Base-by-base conservation (phyloP, 2,113 vertebrate genomes). In the Hymenochirus boettgeri region DNA sequence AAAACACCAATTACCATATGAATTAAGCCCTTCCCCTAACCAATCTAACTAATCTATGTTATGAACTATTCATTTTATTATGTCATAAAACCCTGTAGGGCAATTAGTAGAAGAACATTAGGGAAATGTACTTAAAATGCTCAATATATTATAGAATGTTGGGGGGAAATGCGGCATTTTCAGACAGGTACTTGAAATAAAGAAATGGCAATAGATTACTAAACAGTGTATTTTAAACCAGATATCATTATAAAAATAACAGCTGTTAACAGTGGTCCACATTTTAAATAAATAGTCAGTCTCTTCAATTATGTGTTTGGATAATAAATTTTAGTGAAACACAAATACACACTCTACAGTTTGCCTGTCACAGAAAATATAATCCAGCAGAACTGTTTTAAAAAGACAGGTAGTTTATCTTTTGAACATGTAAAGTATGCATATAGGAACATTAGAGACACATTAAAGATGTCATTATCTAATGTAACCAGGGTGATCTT, bases 361-460 rank as follows among this genome's bases (percentile, higher is more conserved):
- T 42, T 42, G 12, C 27, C 27, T 35, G 31, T 51, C 22, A 25
- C n/a, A 12, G 7, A 37, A 39, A 18, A 27, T 35, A 12, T 52
- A 21, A 50, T 31, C 21, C 29, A 17, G n/a, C 21, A 42, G 13
- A 17, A 24, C 21, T 5, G 22, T 22, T n/a, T 37, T 11, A 12
- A 62, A 62, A 17, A 37, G 48, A 39, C 48, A 62, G 50, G 61
- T 62, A 37, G 39, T 53, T 62, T 62, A 31, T 62, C 61, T 53
- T 62, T 19, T 52, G 9, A 35, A n/a, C 24, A 37, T 48, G 53
- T 48, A 51, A 60, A 42, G 39, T 42, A 62, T 48, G 42, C 45
- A 26, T 12, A 22, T n/a, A 21, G 15, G 19, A 21, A 24, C 48
- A 39, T 39, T 42, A 52, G 48, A 39, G 37, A 53, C 46, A 37